Evolutionary conservation across 2,797 vertebrate species (phyloP).

Genomic region (Pristis pectinata): DNA sequence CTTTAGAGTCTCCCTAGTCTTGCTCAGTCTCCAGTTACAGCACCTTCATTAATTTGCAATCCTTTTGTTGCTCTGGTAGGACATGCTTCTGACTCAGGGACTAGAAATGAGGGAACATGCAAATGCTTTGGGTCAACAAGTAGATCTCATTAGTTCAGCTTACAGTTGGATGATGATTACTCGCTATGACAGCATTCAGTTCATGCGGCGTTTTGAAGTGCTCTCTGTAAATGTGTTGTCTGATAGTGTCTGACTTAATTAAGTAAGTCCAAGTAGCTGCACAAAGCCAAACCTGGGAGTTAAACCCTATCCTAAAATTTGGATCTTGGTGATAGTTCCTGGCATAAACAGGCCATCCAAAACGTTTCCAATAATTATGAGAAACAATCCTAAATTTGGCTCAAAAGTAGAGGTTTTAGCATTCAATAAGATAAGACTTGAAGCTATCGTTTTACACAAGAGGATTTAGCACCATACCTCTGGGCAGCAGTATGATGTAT

Average conservation of each 20-base stretch:
- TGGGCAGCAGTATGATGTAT: background rate
- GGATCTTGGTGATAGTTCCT: background rate
- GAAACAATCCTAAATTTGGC: background rate
- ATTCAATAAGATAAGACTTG: background rate
- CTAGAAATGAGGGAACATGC: background rate
- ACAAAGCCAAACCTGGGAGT: background rate
- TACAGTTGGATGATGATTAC: conserved; percentile 42
- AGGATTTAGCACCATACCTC: background rate
- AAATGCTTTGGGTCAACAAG: conserved; percentile 22
- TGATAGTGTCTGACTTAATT: conserved; percentile 47
- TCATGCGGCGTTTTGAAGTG: conserved; percentile 47
- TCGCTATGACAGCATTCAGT: conserved; percentile 52
- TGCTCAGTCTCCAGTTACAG: background rate
- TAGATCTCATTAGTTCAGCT: conserved; percentile 45
- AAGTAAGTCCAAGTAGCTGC: conserved; percentile 39
- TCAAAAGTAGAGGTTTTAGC: background rate
- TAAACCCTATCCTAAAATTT: background rate
- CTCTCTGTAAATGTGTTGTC: conserved; percentile 49
- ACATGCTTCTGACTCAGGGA: background rate
- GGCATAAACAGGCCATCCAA: background rate
- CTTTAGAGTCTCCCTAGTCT: conserved; percentile 9
- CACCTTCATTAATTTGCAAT: conserved; percentile 30
- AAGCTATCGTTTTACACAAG: background rate
- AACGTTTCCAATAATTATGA: background rate
- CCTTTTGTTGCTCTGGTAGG: background rate